Conservation (phyloP, 2,113 vertebrate genomes). For the Phodopus roborovskii region DNA sequence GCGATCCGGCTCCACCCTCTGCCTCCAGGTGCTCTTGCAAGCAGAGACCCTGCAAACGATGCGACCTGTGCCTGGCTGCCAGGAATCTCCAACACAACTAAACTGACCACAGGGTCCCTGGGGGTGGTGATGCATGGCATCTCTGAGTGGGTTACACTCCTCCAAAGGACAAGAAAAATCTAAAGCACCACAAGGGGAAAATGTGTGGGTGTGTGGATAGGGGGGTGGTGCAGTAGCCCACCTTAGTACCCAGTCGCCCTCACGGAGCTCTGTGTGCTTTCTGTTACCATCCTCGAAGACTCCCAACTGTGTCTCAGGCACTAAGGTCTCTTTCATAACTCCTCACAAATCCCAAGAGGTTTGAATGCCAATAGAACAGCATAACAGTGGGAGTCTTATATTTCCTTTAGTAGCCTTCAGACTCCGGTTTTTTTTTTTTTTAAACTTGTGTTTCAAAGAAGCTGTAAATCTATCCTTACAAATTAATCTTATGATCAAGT, state of each 20-base stretch:
- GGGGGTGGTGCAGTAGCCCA: accelerated
- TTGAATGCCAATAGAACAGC: neutral
- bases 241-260: accelerated
- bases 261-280: neutral
- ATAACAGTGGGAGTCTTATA: neutral
- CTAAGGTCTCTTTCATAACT: neutral
- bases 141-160: neutral
- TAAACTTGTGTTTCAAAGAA: neutral
- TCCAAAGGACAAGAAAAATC: neutral
- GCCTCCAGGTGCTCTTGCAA: accelerated
- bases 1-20: too few species aligned
- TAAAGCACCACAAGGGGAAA: neutral
- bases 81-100: neutral
- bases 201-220: too few species aligned
- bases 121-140: neutral
- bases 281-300: neutral
- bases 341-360: neutral
- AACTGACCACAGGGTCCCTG: neutral
- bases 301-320: too few species aligned
- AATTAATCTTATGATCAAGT: neutral
- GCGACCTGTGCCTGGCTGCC: too few species aligned
- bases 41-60: neutral
- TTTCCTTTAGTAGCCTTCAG: too few species aligned
- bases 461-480: neutral
- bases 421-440: neutral